Evolutionary conservation across 2,113 vertebrate genomes (phyloP), one percentile per base, ranked within the genome.

Genomic region (Tachysurus vachellii): DNA sequence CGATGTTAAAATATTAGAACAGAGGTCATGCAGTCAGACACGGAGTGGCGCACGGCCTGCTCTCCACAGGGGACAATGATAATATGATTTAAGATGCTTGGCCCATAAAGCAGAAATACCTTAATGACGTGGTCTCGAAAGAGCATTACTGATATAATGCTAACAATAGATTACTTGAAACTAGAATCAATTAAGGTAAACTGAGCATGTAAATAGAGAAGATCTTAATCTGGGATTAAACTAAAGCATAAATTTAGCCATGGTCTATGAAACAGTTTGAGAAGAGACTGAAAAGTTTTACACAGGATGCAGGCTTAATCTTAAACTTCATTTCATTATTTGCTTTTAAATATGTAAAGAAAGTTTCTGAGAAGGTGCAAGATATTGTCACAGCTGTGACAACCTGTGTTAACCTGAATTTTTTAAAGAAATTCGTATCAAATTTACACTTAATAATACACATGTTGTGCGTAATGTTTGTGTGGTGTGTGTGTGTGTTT

Each of bases 1-100:
- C 82, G 83, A 90, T 91, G 91, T 89, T 92, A 89, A 92, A 92
- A 91, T 88, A 91, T 91, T 90, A 93, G 91, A 92, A 93, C 85
- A 88, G 66, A 93, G 93, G 93, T 93, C 94, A 93, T 85, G 71
- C 83, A 62, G 70, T 62, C 71, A 87, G 85, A 89, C 86, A 89
- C 77, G 53, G 50, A 89, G 88, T 85, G 80, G 62, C 64, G 79
- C 84, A 53, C 61, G 53, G 76, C 61, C 61, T 13, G 54, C 44
- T 79, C 71, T 64, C 86, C 81, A 56, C 36, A 79, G 59, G 36
- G 61, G 57, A 87, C 86, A n/a, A 23, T 14, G 14, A 31, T 83
- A 66, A 89, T 88, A 50, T 59, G 80, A 84, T 90, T 64, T 36
- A 21, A 62, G 28, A 56, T 42, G 54, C 31, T 14, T 31, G 13